phyloP scores from a whole-genome alignment of 2,888 invertebrate species.

The Melinaea menophilus region DNA sequence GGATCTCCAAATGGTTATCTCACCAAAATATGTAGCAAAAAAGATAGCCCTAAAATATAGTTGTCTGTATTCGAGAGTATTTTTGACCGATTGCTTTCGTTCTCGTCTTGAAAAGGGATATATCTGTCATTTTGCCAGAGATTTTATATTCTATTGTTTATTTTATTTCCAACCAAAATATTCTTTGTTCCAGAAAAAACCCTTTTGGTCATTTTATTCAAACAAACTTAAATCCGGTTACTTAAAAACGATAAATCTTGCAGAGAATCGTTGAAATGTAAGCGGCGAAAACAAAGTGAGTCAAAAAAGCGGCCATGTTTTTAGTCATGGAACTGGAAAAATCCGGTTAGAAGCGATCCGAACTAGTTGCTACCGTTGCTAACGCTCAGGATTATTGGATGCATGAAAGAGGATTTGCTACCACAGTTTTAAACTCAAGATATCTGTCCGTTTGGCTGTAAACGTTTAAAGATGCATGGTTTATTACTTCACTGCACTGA shows the following conservation, averaged over 20 bases:
- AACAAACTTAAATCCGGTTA: not conserved
- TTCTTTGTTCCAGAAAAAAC: not conserved
- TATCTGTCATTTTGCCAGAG: slow-evolving; percentile 10
- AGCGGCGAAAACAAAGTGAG: slow-evolving; percentile 27
- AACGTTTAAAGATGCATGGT: slow-evolving; percentile 1
- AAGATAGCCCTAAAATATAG: not conserved
- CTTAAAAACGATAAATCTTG: slow-evolving; percentile 26
- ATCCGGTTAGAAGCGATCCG: slow-evolving; percentile 34
- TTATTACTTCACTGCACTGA: not conserved
- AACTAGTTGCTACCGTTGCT: slow-evolving; percentile 32
- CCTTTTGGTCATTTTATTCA: not conserved
- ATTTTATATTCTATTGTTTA: not conserved
- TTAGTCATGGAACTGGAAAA: slow-evolving; percentile 31
- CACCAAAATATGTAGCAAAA: not conserved
- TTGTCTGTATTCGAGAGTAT: not conserved
- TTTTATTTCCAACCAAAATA: not conserved
- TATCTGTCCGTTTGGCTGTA: slow-evolving; percentile 11
- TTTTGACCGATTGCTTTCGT: slow-evolving; percentile 13
- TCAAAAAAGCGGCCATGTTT: slow-evolving; percentile 30
- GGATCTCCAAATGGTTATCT: not conserved
- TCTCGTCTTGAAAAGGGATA: slow-evolving; percentile 12
- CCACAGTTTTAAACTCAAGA: slow-evolving; percentile 25
- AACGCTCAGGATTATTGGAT: slow-evolving; percentile 33
- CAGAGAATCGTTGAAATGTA: slow-evolving; percentile 20
- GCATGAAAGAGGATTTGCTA: slow-evolving; percentile 30